Evolutionary conservation across 2,113 vertebrate genomes (phyloP).

Genomic region (Strigops habroptila): DNA sequence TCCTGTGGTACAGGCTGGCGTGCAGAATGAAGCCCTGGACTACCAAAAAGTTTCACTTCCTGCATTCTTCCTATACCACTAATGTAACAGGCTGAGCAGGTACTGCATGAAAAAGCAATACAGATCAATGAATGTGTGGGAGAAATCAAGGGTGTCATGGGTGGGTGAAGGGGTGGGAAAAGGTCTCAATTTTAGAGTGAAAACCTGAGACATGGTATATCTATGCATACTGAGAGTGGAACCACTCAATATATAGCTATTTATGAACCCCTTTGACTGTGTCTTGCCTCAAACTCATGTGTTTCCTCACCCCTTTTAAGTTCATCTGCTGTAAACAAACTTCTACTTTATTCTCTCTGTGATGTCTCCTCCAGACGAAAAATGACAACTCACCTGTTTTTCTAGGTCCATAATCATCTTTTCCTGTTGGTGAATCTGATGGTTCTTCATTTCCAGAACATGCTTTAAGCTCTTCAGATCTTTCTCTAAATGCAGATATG

Average conservation of each 20-base stretch:
- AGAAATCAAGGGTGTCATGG: background rate
- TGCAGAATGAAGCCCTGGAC: background rate
- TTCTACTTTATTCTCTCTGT: background rate
- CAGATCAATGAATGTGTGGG: background rate
- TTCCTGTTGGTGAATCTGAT: constrained; percentile 94
- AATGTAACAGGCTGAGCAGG: background rate
- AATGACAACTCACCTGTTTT: constrained; percentile 82
- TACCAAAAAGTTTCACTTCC: background rate
- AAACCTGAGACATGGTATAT: background rate
- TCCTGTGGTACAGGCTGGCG: background rate
- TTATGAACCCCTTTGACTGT: background rate
- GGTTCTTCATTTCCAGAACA: constrained; percentile 96
- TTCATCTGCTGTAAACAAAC: background rate
- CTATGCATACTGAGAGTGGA: background rate
- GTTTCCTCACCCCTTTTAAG: background rate
- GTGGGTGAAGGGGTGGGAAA: background rate
- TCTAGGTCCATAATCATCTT: constrained; percentile 93
- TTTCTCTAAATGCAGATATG: constrained; percentile 93
- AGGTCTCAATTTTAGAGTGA: background rate
- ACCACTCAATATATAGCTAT: background rate
- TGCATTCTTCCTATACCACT: background rate
- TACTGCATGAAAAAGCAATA: background rate
- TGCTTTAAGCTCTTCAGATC: constrained; percentile 94
- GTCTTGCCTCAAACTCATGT: background rate
- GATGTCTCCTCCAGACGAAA: background rate